phyloP scores from a whole-genome alignment of 2,113 vertebrate species.

The Cardinalis cardinalis region DNA sequence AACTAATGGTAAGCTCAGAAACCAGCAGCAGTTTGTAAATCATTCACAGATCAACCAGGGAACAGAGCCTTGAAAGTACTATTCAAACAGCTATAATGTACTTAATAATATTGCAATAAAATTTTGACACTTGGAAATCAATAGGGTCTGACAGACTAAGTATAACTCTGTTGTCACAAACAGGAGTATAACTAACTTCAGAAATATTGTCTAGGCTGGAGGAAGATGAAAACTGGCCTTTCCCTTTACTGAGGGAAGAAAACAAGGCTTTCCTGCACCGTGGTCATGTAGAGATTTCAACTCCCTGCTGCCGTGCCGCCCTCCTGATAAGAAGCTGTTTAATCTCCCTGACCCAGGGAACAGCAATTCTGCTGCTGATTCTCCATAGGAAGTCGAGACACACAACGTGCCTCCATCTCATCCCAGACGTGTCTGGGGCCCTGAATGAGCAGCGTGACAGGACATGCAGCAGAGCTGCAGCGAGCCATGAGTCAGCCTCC shows the following conservation, averaged over 20 bases:
- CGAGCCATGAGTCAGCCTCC: background rate
- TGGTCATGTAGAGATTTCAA: background rate
- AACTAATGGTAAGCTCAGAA: conserved; percentile 12
- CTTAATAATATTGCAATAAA: background rate
- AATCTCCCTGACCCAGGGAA: background rate
- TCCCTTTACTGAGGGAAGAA: background rate
- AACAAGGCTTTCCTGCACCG: background rate
- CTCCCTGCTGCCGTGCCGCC: rapidly evolving
- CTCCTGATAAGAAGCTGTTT: background rate
- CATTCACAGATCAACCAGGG: conserved; percentile 29
- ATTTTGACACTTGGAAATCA: conserved; percentile 30
- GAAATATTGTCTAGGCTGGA: background rate
- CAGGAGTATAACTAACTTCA: conserved; percentile 20
- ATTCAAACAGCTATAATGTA: background rate
- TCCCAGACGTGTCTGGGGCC: background rate
- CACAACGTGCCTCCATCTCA: background rate
- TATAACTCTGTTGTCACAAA: background rate
- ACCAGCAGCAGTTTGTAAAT: conserved; percentile 36
- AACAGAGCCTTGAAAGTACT: background rate
- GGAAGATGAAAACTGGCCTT: background rate
- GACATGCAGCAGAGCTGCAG: background rate
- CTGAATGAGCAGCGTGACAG: background rate
- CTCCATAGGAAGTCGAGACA: background rate
- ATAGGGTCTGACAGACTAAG: conserved; percentile 36
- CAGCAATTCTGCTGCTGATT: background rate